Evolutionary conservation across 2,797 vertebrate genomes (phyloP).

Genomic region (Lepilemur septentrionalis): DNA sequence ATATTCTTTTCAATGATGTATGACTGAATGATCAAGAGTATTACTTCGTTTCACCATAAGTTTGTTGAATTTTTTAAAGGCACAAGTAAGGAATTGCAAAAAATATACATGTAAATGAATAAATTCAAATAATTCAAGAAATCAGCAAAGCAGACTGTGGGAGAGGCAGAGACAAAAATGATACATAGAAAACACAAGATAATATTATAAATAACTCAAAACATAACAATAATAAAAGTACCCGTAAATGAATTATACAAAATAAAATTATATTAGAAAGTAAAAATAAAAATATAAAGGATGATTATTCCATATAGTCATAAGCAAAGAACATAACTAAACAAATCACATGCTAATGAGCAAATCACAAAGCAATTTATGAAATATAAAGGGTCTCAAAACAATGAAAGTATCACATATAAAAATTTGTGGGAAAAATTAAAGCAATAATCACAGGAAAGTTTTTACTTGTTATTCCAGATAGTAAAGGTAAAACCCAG

Average conservation of each 20-base stretch:
- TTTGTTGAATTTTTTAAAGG: background rate
- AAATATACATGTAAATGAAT: background rate
- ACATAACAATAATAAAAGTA: background rate
- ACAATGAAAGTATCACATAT: background rate
- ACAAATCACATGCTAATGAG: background rate
- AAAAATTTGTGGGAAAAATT: background rate
- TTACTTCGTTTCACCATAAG: background rate
- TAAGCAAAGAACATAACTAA: background rate
- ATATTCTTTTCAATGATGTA: background rate
- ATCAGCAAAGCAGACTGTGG: background rate
- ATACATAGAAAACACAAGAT: background rate
- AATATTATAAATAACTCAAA: too few species aligned
- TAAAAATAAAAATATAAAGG: background rate
- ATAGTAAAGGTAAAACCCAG: background rate
- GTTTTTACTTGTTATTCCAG: background rate
- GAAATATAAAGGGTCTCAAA: background rate
- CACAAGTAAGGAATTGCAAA: background rate
- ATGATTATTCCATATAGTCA: background rate
- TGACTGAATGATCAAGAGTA: background rate
- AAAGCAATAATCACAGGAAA: background rate
- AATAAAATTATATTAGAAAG: background rate
- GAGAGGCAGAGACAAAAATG: background rate
- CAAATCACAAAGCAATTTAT: background rate
- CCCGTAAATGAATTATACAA: background rate
- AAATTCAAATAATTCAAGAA: background rate